Evolutionary conservation across 1,140 invertebrate genomes (phyloP), one percentile per base, ranked within the genome.

Genomic region (Plodia interpunctella): DNA sequence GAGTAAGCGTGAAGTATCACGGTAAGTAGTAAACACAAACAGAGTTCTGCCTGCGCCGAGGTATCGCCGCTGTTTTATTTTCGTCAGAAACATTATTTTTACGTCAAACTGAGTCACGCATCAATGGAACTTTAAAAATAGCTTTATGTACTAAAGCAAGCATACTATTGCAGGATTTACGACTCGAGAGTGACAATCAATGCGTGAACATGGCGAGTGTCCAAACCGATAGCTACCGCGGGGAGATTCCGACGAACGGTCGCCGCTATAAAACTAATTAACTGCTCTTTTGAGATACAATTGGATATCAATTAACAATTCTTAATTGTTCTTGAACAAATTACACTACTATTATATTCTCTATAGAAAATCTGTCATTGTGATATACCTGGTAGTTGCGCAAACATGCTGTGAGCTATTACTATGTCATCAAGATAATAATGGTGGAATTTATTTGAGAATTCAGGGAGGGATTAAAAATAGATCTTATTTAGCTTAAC

Each of bases 71-170:
- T 44, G 38, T 44, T 44, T 44, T 44, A 44, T 44, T 44, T 44
- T 15, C 15, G 38, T 44, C 8, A 6, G 38, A 44, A 44, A 44
- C n/a, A 44, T 44, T 44, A 44, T 10, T 35, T 35, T 44, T 44
- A 44, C n/a, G 38, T 44, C 38, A 44, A 44, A 15, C 1, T 44
- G 38, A 44, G 38, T 44, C n/a, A 44, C 38, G 38, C 38, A 44
- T 44, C 38, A 44, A 44, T 44, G 38, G 38, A 44, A 44, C 38
- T n/a, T 44, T 44, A 15, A 44, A 44, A 44, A 44, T 44, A 44
- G 38, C 38, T 44, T 44, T 44, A 44, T 44, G 38, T 44, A 44
- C 38, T 44, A 44, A 44, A 44, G 38, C 38, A 44, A 44, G 38
- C 38, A 44, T 44, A 44, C 13, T 44, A 44, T 44, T 44, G 13